Base-by-base conservation (phyloP, 2,888 invertebrate genomes). In the Corythucha ciliata region DNA sequence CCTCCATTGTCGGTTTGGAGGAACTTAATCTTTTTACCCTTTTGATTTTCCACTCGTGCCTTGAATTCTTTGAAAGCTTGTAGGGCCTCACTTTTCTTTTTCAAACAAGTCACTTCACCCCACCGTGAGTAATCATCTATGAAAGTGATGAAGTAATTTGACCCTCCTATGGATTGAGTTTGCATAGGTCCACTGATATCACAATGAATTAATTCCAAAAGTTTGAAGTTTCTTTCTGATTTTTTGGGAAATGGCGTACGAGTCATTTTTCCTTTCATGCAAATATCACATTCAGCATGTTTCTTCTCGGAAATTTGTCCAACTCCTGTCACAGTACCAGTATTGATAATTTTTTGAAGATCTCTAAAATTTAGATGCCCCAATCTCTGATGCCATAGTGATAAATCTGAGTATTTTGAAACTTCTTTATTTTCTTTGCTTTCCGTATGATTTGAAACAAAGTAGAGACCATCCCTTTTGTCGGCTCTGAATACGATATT, bases 1-100 rank as follows among this genome's bases (percentile, higher is more conserved):
- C 47, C 42, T 1, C 61, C 61, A 37, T 62, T 61, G 29, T 62
- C 61, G 3, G 60, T 53, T 37, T 59, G 60, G 1, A 63, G 36
- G 24, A 18, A 45, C 39, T 61, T 60, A 51, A 61, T 50, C 18
- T 48, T 58, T 7, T 42, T 48, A 4, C 52, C 48, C 5, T 49
- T 57, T 46, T 60, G 58, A 26, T 60, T 64, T 46, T 61, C 57
- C 14, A 62, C 58, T n/a, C 55, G 24, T 10, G 45, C 40, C 6
- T 54, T 52, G 40, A 46, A 60, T 44, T 61, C 55, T 45, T 55
- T 54, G 14, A 55, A 55, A 25, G 16, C 52, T 22, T 58, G 26
- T 10, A 57, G 39, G 8, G 59, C 60, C 16, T 64, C 59, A 24
- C 34, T 36, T 49, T 63, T 64, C 3, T 48, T 47, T 50, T 52